Evolutionary conservation across 2,797 vertebrate genomes (phyloP).

Genomic region (Amniataba percoides): DNA sequence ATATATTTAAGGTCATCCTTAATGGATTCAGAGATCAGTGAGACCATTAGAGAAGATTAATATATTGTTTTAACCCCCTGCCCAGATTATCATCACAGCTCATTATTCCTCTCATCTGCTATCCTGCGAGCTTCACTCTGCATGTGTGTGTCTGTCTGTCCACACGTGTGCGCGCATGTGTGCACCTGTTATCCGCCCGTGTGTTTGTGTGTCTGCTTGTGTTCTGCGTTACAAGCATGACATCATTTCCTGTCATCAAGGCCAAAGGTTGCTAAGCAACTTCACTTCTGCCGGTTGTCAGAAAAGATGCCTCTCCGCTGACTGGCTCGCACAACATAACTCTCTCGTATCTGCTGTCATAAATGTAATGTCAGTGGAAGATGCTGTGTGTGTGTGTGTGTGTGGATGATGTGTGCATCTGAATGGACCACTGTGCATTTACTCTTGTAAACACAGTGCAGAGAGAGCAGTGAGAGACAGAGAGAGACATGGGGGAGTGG

Average conservation of each 20-base stretch:
- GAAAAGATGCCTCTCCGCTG: conserved; percentile 68
- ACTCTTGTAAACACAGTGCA: conserved; percentile 26
- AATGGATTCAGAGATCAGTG: conserved; percentile 73
- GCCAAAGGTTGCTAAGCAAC: conserved; percentile 89
- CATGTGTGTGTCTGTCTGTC: conserved; percentile 1
- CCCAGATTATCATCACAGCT: conserved; percentile 68
- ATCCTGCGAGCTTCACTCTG: conserved; percentile 27
- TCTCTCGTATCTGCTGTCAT: conserved; percentile 34
- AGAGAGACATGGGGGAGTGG: conserved; percentile 12
- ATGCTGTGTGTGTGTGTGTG: conserved; percentile 24
- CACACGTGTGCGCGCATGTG: conserved; percentile 12
- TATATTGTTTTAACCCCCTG: conserved; percentile 71
- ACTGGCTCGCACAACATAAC: conserved; percentile 36
- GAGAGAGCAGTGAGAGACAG: conserved; percentile 6
- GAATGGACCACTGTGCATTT: conserved; percentile 44
- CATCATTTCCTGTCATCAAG: conserved; percentile 82
- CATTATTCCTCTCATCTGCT: conserved; percentile 56
- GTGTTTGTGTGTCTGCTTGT: conserved; percentile 46
- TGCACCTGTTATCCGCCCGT: conserved; percentile 43
- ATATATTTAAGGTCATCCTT: conserved; percentile 61
- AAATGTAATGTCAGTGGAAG: conserved; percentile 35
- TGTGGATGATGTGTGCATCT: conserved; percentile 52
- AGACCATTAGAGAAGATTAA: conserved; percentile 77
- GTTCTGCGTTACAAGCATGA: conserved; percentile 56
- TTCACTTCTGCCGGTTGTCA: conserved; percentile 73